phyloP scores from a whole-genome alignment of 2,113 vertebrate species.

The Crotalus helleri region DNA sequence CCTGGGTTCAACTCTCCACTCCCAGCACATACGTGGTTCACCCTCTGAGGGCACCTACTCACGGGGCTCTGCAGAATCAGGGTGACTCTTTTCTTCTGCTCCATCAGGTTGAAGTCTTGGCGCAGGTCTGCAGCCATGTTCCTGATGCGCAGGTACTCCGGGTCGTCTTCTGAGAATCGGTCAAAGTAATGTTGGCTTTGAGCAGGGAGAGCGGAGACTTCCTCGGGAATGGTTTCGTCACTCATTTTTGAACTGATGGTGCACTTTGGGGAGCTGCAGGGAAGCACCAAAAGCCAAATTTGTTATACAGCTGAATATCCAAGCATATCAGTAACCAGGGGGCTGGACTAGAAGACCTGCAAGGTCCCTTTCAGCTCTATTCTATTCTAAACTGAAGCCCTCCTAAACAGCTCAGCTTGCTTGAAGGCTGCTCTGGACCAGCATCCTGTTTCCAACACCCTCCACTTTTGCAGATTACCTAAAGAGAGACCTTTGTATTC shows the following conservation, averaged over 20 bases:
- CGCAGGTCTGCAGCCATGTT: slow-evolving; percentile 65
- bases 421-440: not conserved
- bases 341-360: too few species aligned
- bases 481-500: too few species aligned
- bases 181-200: slow-evolving; percentile 76
- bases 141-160: slow-evolving; percentile 76
- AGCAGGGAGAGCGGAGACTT: slow-evolving; percentile 49
- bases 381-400: too few species aligned
- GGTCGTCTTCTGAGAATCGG: slow-evolving; percentile 78
- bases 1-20: not conserved
- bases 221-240: slow-evolving; percentile 59
- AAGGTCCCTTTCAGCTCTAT: too few species aligned
- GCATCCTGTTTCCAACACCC: not conserved
- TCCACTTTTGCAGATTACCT: too few species aligned
- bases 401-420: not conserved
- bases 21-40: not conserved
- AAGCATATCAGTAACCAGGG: not conserved
- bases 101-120: slow-evolving; percentile 81
- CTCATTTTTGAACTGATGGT: slow-evolving; percentile 61
- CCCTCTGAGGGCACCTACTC: slow-evolving; percentile 27
- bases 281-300: too few species aligned
- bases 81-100: slow-evolving; percentile 89
- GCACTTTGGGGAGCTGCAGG: slow-evolving; percentile 31
- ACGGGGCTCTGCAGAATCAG: slow-evolving; percentile 92
- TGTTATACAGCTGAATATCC: fast-evolving